Evolutionary conservation across 2,888 invertebrate species (phyloP).

Genomic region (Melinaea marsaeus): DNA sequence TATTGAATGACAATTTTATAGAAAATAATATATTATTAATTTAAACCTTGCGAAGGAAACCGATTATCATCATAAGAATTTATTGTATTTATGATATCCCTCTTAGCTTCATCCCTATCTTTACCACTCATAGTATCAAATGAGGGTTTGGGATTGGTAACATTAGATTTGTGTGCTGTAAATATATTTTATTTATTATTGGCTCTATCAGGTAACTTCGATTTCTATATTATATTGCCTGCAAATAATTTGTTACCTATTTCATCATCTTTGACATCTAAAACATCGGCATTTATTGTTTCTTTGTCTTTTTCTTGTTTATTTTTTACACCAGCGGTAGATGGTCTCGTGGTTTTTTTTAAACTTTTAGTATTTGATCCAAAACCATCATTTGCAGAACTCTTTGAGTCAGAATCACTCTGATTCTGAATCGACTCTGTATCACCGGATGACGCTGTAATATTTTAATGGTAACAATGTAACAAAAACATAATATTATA

Average conservation of each 20-base stretch:
- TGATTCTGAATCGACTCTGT: conserved; percentile 49
- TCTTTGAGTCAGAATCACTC: conserved; percentile 42
- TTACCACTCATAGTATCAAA: not conserved
- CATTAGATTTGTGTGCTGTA: not conserved
- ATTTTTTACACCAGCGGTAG: conserved; percentile 9
- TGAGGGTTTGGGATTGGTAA: not conserved
- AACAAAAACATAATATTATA: not conserved
- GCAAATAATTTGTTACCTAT: too few relatives aligned
- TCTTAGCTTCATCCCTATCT: conserved; percentile 50
- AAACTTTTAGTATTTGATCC: conserved; percentile 12
- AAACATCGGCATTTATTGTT: too few relatives aligned
- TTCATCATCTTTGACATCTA: too few relatives aligned
- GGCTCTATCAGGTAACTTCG: too few relatives aligned
- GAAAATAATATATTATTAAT: not conserved
- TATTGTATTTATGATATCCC: conserved; percentile 57
- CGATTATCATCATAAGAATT: conserved; percentile 63
- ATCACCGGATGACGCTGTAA: conserved; percentile 53
- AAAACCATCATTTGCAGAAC: conserved; percentile 38
- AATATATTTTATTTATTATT: not conserved
- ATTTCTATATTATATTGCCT: too few relatives aligned
- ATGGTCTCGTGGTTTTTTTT: conserved; percentile 11
- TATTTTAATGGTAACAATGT: not conserved
- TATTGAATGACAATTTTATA: not conserved
- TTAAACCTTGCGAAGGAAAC: conserved; percentile 66
- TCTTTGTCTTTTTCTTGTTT: not conserved